phyloP scores from a whole-genome alignment of 2,888 invertebrate species.

The Caenorhabditis wallacei region DNA sequence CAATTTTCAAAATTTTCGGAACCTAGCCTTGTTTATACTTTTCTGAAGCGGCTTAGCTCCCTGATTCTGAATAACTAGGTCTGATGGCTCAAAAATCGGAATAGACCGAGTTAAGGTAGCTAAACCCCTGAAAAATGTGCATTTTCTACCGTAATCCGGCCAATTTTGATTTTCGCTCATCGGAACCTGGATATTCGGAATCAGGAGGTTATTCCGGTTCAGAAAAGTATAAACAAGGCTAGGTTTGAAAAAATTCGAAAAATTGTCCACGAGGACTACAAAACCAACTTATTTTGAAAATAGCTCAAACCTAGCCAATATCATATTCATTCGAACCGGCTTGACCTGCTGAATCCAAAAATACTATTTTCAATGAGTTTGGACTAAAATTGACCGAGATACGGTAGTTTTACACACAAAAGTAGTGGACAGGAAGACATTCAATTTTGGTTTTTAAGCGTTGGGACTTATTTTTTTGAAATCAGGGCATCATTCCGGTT shows the following conservation, averaged over 20 bases:
- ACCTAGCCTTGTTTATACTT: neutral
- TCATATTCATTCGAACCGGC: neutral
- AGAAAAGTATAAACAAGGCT: too few species aligned
- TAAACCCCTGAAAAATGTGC: too few species aligned
- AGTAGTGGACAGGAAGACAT: neutral
- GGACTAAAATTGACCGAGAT: neutral
- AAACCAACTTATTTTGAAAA: neutral
- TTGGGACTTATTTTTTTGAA: too few species aligned
- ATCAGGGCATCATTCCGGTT: too few species aligned
- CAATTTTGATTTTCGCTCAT: too few species aligned
- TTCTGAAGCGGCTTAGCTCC: neutral
- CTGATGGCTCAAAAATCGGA: too few species aligned
- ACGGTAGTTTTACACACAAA: neutral
- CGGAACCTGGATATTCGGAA: too few species aligned
- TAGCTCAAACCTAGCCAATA: neutral
- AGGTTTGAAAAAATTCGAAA: too few species aligned
- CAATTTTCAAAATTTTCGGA: neutral
- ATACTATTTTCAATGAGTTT: neutral
- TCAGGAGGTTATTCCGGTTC: too few species aligned
- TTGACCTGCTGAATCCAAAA: neutral
- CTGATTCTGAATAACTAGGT: neutral
- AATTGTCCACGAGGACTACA: neutral
- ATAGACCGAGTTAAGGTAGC: too few species aligned
- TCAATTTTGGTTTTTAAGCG: too few species aligned
- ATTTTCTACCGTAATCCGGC: too few species aligned